A percentile compares a stretch with the other conserved stretches of the same genome.
These are phyloP conservation scores for Congeria kusceri DNA, from an alignment of 2,888 invertebrate species.

Conservation along the genomic window DNA sequence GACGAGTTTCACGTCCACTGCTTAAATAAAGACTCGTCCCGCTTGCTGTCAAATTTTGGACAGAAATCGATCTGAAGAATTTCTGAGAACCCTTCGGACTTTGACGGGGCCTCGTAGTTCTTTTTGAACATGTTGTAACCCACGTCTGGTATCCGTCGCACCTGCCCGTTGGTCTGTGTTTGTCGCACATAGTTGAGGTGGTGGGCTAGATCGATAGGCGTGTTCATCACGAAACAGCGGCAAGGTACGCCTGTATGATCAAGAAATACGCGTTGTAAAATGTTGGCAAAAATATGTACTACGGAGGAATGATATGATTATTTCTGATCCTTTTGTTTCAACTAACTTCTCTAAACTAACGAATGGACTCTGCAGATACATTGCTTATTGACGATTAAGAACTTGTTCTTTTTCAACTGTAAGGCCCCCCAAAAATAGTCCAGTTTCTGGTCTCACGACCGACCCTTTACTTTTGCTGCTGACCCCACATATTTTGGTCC, in stretches of 20 bases:
- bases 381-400: too few species aligned
- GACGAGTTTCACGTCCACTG: conserved; percentile 76
- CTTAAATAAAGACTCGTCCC: conserved; percentile 75
- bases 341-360: too few species aligned
- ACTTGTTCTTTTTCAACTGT: too few species aligned
- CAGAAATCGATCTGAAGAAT: conserved; percentile 77
- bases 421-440: too few species aligned
- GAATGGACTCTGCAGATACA: too few species aligned
- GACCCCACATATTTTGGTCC: too few species aligned
- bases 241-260: conserved; percentile 75
- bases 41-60: conserved; percentile 74
- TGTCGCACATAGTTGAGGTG: conserved; percentile 83
- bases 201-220: conserved; percentile 78
- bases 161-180: conserved; percentile 78
- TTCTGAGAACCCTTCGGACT: conserved; percentile 80
- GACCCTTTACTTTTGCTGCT: too few species aligned
- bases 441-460: too few species aligned
- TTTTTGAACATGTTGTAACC: conserved; percentile 83
- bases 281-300: too few species aligned
- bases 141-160: conserved; percentile 82
- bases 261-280: background rate
- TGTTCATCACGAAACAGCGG: conserved; percentile 81
- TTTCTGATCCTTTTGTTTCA: too few species aligned
- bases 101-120: conserved; percentile 77
- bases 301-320: too few species aligned